Base-by-base conservation (phyloP, 2,888 invertebrate species). In the Ctena decussata region DNA sequence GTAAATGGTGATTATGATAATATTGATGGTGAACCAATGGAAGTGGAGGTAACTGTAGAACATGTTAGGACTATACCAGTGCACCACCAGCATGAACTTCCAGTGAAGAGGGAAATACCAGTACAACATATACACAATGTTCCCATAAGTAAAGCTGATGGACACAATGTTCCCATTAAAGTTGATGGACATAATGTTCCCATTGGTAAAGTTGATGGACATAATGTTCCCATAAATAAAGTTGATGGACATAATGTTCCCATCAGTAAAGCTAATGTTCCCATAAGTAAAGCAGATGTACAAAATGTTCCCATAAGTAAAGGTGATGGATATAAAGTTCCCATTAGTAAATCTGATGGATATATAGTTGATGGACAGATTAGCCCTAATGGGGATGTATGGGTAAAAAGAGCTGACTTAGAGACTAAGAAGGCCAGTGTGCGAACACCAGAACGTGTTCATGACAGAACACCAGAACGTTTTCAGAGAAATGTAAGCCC, bases 341-440 rank as follows among this genome's bases (percentile, higher is more conserved):
- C 90, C 1, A 75, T 85, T n/a, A 91, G 87, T 81, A 90, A 89
- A 79, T 91, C 92, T 0, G 91, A 91, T 44, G 89, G 92, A 12
- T 91, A 83, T 75, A 86, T 91, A 15, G 80, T 79, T 24, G 83
- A 82, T 30, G 80, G 65, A 21, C 72, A 76, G 27, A 81, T 80
- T 30, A 39, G 41, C 15, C 82, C 80, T 3, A 30, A 78, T 0
- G 80, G 77, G 46, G 79, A 86, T 60, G 77, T 78, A 18, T 86
- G 81, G 81, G 35, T 84, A n/a, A 80, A 86, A 44, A 49, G 86
- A 21, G 39, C 37, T 27, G 81, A 82, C 27, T 74, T 80, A 30
- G 79, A 72, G 41, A 69, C 77, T 8, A 46, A 49, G 2, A n/a
- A n/a, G n/a, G 76, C 53, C 21, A 5, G 8, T 15, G n/a, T 18